Percentiles rank a stretch among this genome's conserved stretches.
Evolutionary conservation across 2,888 invertebrate species (phyloP).

Genomic region (Sclerodermus sp.): DNA sequence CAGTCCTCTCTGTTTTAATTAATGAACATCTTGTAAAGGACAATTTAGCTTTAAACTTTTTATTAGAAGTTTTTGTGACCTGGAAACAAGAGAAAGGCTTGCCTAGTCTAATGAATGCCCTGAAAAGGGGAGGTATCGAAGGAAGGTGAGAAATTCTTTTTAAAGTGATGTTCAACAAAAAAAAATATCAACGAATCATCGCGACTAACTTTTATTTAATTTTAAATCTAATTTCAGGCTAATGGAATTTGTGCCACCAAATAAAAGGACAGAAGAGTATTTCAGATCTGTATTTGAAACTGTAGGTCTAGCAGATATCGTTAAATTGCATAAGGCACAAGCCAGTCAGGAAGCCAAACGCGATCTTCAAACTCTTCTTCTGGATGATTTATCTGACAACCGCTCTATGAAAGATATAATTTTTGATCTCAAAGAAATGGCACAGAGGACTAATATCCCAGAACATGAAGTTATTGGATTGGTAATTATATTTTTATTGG

Average conservation of each 20-base stretch:
- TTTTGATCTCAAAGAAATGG: slow-evolving; percentile 83
- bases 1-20: slow-evolving; percentile 82
- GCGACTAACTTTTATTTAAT: neutral
- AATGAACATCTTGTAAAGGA: slow-evolving; percentile 93
- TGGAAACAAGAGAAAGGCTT: slow-evolving; percentile 91
- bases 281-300: slow-evolving; percentile 79
- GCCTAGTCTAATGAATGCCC: slow-evolving; percentile 79
- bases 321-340: slow-evolving; percentile 80
- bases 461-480: slow-evolving; percentile 89
- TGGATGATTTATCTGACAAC: slow-evolving; percentile 85
- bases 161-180: neutral
- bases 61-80: slow-evolving; percentile 87
- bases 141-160: slow-evolving; percentile 52
- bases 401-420: slow-evolving; percentile 85
- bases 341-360: slow-evolving; percentile 83
- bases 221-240: slow-evolving; percentile 61
- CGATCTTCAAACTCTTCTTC: slow-evolving; percentile 72
- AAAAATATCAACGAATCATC: slow-evolving; percentile 1
- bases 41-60: slow-evolving; percentile 91
- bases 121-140: slow-evolving; percentile 83
- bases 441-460: slow-evolving; percentile 78
- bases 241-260: slow-evolving; percentile 92
- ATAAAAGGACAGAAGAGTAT: slow-evolving; percentile 89
- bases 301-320: slow-evolving; percentile 78
- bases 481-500: slow-evolving; percentile 60